phyloP scores from a whole-genome alignment of 2,888 invertebrate genomes.

The Diabrotica balteata region DNA sequence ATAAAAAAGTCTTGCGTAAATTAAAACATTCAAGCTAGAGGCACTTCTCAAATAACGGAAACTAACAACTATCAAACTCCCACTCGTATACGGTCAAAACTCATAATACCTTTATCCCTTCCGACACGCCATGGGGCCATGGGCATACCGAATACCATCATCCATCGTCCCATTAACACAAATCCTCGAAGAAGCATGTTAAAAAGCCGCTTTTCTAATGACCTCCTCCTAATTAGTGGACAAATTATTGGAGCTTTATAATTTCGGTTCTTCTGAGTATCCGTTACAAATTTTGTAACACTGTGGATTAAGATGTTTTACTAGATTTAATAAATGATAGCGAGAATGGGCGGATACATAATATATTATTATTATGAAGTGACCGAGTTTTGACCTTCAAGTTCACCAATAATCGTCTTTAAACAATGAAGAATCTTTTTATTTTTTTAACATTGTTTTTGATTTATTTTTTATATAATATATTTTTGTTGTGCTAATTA shows the following conservation, averaged over 20 bases:
- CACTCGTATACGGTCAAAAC: neutral
- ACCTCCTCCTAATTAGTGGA: conserved; percentile 28
- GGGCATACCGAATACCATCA: conserved; percentile 6
- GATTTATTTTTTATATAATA: too few relatives aligned
- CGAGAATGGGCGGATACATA: conserved; percentile 5
- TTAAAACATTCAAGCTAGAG: neutral
- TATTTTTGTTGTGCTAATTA: too few relatives aligned
- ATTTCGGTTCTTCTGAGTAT: conserved; percentile 21
- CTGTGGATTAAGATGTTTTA: conserved; percentile 17
- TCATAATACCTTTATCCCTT: conserved; percentile 9
- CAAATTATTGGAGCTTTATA: conserved; percentile 28
- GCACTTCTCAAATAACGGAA: neutral
- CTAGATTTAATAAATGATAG: conserved; percentile 13
- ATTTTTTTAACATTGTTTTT: too few relatives aligned
- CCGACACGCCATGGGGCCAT: conserved; percentile 7
- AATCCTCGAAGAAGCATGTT: conserved; percentile 9
- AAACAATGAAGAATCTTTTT: too few relatives aligned
- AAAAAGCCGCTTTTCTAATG: conserved; percentile 19
- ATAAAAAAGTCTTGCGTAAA: neutral
- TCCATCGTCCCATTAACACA: conserved; percentile 9
- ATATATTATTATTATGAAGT: conserved; percentile 9
- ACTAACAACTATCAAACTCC: conserved; percentile 4
- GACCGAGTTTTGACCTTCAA: conserved; percentile 4
- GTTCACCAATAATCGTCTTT: neutral
- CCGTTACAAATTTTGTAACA: conserved; percentile 20